phyloP scores from a whole-genome alignment of 2,797 vertebrate genomes.

The Etheostoma nigrum region DNA sequence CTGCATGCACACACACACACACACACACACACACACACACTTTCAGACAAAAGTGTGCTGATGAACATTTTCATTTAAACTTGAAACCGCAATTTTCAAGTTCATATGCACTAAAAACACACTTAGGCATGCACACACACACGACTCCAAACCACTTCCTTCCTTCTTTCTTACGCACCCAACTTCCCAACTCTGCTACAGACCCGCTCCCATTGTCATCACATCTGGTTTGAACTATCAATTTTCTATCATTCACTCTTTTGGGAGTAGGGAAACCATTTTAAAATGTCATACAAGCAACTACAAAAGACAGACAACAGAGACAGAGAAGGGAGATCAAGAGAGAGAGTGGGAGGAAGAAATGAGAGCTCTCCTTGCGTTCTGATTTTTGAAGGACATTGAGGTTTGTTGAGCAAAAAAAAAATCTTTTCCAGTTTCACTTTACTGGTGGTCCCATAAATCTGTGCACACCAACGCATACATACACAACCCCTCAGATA shows the following conservation, averaged over 20 bases:
- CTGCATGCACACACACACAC: conserved; percentile 19
- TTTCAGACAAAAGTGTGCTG: not conserved
- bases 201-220: conserved; percentile 76
- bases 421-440: conserved; percentile 32
- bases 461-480: conserved; percentile 44
- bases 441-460: conserved; percentile 73
- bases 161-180: conserved; percentile 51
- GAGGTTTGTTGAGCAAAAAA: conserved; percentile 40
- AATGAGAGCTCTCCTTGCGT: conserved; percentile 17
- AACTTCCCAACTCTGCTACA: conserved; percentile 60
- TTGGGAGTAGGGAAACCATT: conserved; percentile 21
- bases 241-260: conserved; percentile 54
- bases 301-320: conserved; percentile 17
- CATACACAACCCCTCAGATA: conserved; percentile 43
- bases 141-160: conserved; percentile 56
- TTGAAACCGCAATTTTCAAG: conserved; percentile 6
- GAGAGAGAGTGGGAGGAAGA: conserved; percentile 17
- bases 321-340: conserved; percentile 16
- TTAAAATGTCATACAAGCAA: conserved; percentile 16
- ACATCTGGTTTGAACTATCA: conserved; percentile 68
- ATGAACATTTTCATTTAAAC: conserved; percentile 26
- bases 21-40: not conserved
- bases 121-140: conserved; percentile 21
- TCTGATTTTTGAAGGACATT: conserved; percentile 34
- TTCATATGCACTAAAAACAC: conserved; percentile 1